Base-by-base conservation (phyloP, 2,113 vertebrate genomes). In the Rhizomys pruinosus region DNA sequence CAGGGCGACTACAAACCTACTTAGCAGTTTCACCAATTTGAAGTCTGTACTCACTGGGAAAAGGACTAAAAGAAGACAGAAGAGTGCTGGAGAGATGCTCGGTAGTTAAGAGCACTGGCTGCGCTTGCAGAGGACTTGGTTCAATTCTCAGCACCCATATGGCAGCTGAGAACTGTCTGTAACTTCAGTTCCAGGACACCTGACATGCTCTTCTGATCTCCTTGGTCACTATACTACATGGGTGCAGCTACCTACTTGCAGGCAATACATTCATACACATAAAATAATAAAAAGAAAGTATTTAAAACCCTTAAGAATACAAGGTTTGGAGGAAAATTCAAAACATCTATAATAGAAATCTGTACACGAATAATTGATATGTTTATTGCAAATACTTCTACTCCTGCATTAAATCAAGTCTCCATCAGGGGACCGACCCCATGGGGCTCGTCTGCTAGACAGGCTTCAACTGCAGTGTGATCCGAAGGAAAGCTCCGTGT, bases 341-440 rank as follows among this genome's bases (percentile, higher is more conserved):
- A 44, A 57, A 52, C 12, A 84, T 0, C 25, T 52, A 59, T 20
- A 20, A 27, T 90, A 84, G 88, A 66, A 80, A 66, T 42, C 7
- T 52, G n/a, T 4, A 76, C 4, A 72, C 55, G 39, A 47, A 64
- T 19, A 76, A 76, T 0, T 86, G 84, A 42, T 39, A 34, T 4
- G n/a, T 84, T 81, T 44, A 39, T 74, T 27, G 90, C 6, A 77
- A 63, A 68, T 44, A 87, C 68, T 59, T 66, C 88, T 55, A 37
- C 32, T 73, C 29, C 34, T 23, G 20, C 32, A 25, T 52, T 47
- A 32, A 91, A 34, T 55, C 39, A 15, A 0, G 12, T 44, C 57
- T 79, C 42, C 32, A 3, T 1, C 7, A 2, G 37, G 74, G 68
- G 52, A 80, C 23, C 47, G 47, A 52, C 47, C 47, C 6, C 63